Evolutionary conservation across 1,140 invertebrate species (phyloP), one percentile per base, ranked within the genome.

Genomic region (Acarapis woodi): DNA sequence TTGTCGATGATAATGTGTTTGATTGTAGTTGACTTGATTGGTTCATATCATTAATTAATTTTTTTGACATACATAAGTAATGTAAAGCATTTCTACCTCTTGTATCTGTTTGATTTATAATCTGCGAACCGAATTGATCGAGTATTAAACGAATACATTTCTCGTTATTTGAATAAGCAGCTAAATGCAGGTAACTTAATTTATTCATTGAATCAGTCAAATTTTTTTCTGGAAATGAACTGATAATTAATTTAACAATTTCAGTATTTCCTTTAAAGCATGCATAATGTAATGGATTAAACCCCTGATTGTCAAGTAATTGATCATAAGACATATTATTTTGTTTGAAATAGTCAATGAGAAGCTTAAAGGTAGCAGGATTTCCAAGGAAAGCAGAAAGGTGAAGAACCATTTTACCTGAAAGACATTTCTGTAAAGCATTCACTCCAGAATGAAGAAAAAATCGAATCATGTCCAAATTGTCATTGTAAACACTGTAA

Each of bases 31-130:
- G 34, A 4, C n/a, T n/a, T n/a, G n/a, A n/a, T n/a, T n/a, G n/a
- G n/a, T n/a, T n/a, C n/a, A n/a, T n/a, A 8, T 2, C 9, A 12
- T 3, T 16, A 32, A 28, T 32, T 20, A 34, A 8, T 6, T 8
- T n/a, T 2, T 37, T 25, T 3, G 39, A 36, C 39, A 40, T 40
- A 18, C 39, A 40, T 21, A 10, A 10, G 18, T 37, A 40, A 25
- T 40, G 39, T 12, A 40, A 35, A 20, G 19, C 19, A 35, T 12
- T 35, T 19, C 33, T 35, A 20, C 19, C 25, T 26, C n/a, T 26
- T 8, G 25, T 8, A n/a, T 26, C 25, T 6, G n/a, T n/a, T 8
- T 8, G 25, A 26, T 26, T 6, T n/a, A 26, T n/a, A 8, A 26
- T 26, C n/a, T n/a, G 6, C n/a, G 6, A n/a, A 8, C 25, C 25